Evolutionary conservation across 2,113 vertebrate species (phyloP), one percentile per base, ranked within the genome.

Genomic region (Brachyistius frenatus): DNA sequence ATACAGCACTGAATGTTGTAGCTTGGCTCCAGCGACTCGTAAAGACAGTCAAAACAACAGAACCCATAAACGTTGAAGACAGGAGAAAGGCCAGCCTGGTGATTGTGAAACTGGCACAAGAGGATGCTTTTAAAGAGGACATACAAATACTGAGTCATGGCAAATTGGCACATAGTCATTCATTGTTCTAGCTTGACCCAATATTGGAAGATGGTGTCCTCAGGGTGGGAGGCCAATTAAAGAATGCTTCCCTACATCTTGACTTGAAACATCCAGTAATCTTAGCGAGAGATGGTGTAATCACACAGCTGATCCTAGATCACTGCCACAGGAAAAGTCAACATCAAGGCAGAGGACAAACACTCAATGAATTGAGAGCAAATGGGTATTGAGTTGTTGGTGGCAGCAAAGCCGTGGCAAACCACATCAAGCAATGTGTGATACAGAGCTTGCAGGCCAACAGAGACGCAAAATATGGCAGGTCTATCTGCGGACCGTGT

Each of bases 311-410:
- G 41, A 44, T 44, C 5, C 11, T 44, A 44, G 41, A 5, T 11
- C 11, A 44, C 41, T 44, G 41, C 9, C 41, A 44, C 5, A 5
- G 3, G 2, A 41, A 32, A 0, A 39, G 13, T 16, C 60, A 71
- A 1, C 63, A 64, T 13, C 65, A 82, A 62, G 54, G 36, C 3
- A 72, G 39, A 58, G 67, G 61, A 16, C 44, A 35, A 15, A 65
- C 68, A 13, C 0, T 79, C 1, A 79, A 72, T 52, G 44, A 79
- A 37, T 1, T 79, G 15, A 55, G 61, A 50, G 3, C 33, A 3
- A 76, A 66, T 44, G 63, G 63, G 1, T 66, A 30, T 5, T 76
- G 41, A 32, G n/a, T 76, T 7, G 11, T 57, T 15, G 52, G 62
- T 30, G 54, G 61, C 1, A 73, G 70, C 7, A 73, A 66, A 35